Conservation (phyloP, 2,797 vertebrate genomes). For the Danio tinwini region DNA sequence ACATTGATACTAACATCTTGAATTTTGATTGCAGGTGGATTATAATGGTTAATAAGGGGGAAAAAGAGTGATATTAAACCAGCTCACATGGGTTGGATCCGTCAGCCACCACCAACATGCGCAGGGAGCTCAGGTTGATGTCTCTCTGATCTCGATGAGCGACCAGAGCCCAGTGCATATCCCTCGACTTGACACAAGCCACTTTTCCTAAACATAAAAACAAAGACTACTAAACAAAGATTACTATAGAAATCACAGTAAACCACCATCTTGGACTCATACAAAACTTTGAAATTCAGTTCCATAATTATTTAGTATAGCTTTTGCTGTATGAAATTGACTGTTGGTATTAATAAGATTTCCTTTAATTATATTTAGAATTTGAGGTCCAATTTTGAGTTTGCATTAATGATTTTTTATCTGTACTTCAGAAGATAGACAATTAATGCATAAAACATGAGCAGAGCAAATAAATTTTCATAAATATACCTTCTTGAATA, state of each 20-base stretch:
- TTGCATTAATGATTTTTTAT: too few species aligned
- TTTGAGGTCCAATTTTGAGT: too few species aligned
- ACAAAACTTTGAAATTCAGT: not conserved
- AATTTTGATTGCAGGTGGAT: too few species aligned
- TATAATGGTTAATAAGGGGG: not conserved
- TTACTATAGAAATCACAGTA: not conserved
- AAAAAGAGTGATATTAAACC: not conserved
- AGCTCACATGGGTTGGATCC: constrained; percentile 97
- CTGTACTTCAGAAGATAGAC: too few species aligned
- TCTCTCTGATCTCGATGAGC: constrained; percentile 97
- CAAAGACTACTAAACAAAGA: too few species aligned
- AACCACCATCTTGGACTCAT: not conserved
- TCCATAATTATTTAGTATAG: too few species aligned
- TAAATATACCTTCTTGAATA: not conserved
- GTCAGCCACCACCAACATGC: constrained; percentile 97
- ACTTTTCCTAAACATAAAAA: constrained; percentile 85
- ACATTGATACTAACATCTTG: too few species aligned
- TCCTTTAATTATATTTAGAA: too few species aligned
- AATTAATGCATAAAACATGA: not conserved
- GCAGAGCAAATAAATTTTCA: constrained; percentile 11
- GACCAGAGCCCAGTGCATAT: constrained; percentile 99
- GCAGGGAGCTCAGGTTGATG: constrained; percentile 95
- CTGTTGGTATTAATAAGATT: too few species aligned
- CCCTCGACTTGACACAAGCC: constrained; percentile 97
- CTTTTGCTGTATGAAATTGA: too few species aligned